These are phyloP conservation scores for Chymomyza fuscimana DNA, from an alignment of 2,888 invertebrate species.

Conservation along the genomic window DNA sequence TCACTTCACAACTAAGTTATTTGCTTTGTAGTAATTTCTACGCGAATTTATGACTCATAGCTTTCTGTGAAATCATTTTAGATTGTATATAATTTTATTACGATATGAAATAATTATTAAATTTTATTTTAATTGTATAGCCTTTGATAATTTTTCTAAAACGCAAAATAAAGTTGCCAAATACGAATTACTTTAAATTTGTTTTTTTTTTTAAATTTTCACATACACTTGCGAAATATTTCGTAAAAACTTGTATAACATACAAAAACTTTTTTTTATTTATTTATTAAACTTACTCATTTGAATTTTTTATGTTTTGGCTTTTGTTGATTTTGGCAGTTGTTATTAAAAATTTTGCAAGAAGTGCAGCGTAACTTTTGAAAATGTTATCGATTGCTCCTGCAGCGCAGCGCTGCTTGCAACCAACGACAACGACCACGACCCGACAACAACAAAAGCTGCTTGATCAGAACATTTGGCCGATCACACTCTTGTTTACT, in stretches of 20 bases:
- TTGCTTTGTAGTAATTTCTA: conserved; percentile 1
- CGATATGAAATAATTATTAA: not conserved
- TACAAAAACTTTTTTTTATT: conserved; percentile 19
- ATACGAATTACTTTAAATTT: not conserved
- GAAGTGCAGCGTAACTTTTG: not conserved
- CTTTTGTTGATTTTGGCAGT: not conserved
- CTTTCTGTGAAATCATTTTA: not conserved
- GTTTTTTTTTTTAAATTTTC: conserved; percentile 34
- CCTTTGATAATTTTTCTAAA: conserved; percentile 9
- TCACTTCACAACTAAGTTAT: not conserved
- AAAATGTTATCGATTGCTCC: not conserved
- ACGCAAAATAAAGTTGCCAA: conserved; percentile 25
- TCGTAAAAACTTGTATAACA: conserved; percentile 21
- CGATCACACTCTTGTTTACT: conserved; percentile 7
- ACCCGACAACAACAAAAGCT: not conserved
- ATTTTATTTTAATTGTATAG: not conserved
- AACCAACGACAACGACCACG: not conserved
- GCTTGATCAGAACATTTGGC: not conserved
- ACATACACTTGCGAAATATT: conserved; percentile 55
- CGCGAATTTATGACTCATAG: not conserved
- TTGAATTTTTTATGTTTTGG: conserved; percentile 36
- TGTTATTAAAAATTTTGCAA: conserved; percentile 6
- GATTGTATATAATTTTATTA: not conserved
- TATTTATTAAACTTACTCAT: conserved; percentile 58
- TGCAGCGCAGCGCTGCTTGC: not conserved